Percentiles rank a stretch among this genome's conserved stretches.
phyloP scores from a whole-genome alignment of 2,797 vertebrate genomes.

The Gallinago nigripennis region DNA sequence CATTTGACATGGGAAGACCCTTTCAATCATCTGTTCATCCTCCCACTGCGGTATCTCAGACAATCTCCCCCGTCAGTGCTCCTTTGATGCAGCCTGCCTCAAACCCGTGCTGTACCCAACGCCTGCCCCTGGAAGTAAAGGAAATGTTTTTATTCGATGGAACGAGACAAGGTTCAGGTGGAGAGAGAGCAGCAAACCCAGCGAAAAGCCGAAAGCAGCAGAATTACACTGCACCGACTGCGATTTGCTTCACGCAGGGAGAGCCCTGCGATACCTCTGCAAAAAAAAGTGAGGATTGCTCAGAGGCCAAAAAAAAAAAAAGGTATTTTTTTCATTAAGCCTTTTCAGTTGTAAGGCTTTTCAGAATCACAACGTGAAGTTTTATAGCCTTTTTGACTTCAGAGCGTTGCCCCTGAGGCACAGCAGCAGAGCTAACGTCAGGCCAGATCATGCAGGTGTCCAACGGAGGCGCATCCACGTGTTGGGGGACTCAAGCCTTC shows the following conservation, averaged over 20 bases:
- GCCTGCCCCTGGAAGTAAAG: background rate
- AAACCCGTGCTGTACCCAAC: background rate
- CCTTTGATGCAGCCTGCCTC: background rate
- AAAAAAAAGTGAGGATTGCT: background rate
- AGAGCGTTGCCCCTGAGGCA: background rate
- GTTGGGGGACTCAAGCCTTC: background rate
- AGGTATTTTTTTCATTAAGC: background rate
- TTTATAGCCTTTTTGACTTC: background rate
- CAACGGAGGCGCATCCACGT: rapidly evolving
- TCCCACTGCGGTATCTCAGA: background rate
- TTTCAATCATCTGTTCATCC: background rate
- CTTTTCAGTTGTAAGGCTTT: background rate
- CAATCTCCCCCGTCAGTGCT: background rate
- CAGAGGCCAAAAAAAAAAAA: background rate
- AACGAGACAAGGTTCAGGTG: background rate
- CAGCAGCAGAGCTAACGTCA: background rate
- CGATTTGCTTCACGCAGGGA: background rate
- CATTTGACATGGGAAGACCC: slow-evolving; percentile 36
- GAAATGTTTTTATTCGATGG: background rate
- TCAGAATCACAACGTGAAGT: background rate
- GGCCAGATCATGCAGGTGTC: rapidly evolving
- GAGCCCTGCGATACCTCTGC: background rate
- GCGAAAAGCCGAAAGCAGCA: background rate
- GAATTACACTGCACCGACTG: background rate
- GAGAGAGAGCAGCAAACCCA: background rate